Conservation (phyloP, 1,140 invertebrate species). For the Bombus picipes region DNA sequence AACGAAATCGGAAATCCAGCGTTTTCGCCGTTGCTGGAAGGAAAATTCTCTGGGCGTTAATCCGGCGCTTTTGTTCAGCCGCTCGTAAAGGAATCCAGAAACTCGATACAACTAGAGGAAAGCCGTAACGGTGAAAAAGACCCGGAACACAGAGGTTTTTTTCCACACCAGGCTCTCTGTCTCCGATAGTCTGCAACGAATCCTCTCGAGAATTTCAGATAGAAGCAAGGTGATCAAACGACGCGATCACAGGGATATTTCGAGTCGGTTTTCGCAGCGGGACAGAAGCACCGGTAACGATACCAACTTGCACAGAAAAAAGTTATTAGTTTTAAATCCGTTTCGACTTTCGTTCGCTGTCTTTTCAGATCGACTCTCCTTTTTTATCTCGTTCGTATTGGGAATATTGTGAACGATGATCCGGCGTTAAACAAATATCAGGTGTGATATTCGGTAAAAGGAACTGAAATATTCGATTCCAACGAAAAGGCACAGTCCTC, state of each 20-base stretch:
- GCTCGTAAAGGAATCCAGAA: conserved; percentile 7
- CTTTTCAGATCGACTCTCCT: neutral
- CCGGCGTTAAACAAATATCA: neutral
- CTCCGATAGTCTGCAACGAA: neutral
- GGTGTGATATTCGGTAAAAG: neutral
- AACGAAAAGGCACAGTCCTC: neutral
- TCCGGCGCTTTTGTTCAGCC: neutral
- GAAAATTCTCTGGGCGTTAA: conserved; percentile 17
- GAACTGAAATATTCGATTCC: neutral
- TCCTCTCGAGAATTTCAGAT: neutral
- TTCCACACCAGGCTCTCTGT: neutral
- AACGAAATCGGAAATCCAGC: conserved; percentile 39
- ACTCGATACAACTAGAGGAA: conserved; percentile 9
- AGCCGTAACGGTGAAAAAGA: neutral
- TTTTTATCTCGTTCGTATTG: neutral
- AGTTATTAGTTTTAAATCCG: conserved; percentile 5
- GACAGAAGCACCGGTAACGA: neutral
- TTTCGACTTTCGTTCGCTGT: conserved; percentile 1
- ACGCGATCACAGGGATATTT: conserved; percentile 7
- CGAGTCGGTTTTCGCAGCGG: neutral
- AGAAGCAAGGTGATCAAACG: conserved; percentile 6
- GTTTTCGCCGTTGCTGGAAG: neutral
- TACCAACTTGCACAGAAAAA: neutral
- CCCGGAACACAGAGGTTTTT: neutral
- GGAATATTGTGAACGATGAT: neutral